These are phyloP conservation scores for Allacma fusca DNA, from an alignment of 2,888 invertebrate species.

Conservation along the genomic window DNA sequence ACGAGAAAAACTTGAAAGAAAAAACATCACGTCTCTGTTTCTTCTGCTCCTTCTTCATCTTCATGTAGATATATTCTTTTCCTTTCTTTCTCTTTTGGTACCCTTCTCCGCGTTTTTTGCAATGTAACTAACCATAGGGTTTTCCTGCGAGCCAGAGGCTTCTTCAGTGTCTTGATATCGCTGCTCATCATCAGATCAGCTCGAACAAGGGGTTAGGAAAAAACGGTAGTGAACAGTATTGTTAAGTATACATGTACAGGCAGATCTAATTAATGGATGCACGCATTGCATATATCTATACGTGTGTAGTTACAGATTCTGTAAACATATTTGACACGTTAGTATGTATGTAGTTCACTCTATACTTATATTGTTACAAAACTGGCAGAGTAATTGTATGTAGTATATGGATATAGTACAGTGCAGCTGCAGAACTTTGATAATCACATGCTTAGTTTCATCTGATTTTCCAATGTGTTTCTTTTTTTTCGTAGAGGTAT, in stretches of 20 bases:
- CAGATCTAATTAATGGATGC: conserved; percentile 36
- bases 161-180: conserved; percentile 1
- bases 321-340: background rate
- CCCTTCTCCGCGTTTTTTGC: background rate
- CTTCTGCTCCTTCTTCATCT: background rate
- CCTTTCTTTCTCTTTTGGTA: background rate
- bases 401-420: too few species aligned
- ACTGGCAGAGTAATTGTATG: too few species aligned
- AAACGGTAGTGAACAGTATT: conserved; percentile 35
- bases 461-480: conserved; percentile 40
- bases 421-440: conserved; percentile 20
- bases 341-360: too few species aligned
- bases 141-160: background rate
- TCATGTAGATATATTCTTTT: background rate
- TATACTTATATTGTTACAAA: too few species aligned
- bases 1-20: conserved; percentile 4
- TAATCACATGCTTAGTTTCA: conserved; percentile 45
- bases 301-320: conserved; percentile 15
- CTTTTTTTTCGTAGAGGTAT: background rate
- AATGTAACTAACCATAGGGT: background rate
- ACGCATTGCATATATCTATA: background rate
- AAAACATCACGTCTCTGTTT: conserved; percentile 3
- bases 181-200: conserved; percentile 35
- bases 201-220: conserved; percentile 17
- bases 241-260: background rate